Evolutionary conservation across 1,140 invertebrate genomes (phyloP).

Genomic region (Asbolus verrucosus): DNA sequence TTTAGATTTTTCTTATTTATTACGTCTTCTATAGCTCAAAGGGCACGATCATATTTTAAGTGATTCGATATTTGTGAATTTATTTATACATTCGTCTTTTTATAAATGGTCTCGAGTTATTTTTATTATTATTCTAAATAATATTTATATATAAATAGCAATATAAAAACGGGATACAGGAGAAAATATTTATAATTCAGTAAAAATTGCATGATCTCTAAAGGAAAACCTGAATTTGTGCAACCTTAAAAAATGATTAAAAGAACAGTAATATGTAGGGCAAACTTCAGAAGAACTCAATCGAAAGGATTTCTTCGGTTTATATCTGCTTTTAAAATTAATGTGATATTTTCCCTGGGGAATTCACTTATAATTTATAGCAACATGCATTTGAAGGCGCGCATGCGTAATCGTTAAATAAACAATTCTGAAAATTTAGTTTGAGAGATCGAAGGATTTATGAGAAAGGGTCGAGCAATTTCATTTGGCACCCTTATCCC

Average conservation of each 20-base stretch:
- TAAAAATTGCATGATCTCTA: too few relatives aligned
- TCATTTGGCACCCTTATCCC: slow-evolving; percentile 32
- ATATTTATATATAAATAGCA: too few relatives aligned
- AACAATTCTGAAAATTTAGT: slow-evolving; percentile 44
- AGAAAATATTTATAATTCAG: too few relatives aligned
- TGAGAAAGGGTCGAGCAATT: slow-evolving; percentile 39
- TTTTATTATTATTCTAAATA: too few relatives aligned
- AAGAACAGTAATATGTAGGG: slow-evolving; percentile 34
- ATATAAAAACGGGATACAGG: too few relatives aligned
- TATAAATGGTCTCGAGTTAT: too few relatives aligned
- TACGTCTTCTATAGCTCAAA: too few relatives aligned
- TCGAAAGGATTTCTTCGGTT: slow-evolving; percentile 24
- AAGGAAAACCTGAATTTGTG: slow-evolving; percentile 5
- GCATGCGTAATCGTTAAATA: slow-evolving; percentile 42
- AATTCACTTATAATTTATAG: slow-evolving; percentile 30
- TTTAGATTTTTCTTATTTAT: too few relatives aligned
- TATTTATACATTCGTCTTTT: too few relatives aligned
- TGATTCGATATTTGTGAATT: too few relatives aligned
- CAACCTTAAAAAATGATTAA: slow-evolving; percentile 25
- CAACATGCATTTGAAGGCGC: slow-evolving; percentile 39
- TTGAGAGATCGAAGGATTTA: slow-evolving; percentile 40
- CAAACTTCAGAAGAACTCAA: slow-evolving; percentile 26
- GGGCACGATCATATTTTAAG: too few relatives aligned
- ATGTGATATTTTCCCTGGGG: slow-evolving; percentile 29
- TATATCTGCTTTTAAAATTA: slow-evolving; percentile 37